A percentile compares a stretch with the other conserved stretches of the same genome.
Evolutionary conservation across 2,797 vertebrate species (phyloP).

Genomic region (Scyliorhinus canicula): DNA sequence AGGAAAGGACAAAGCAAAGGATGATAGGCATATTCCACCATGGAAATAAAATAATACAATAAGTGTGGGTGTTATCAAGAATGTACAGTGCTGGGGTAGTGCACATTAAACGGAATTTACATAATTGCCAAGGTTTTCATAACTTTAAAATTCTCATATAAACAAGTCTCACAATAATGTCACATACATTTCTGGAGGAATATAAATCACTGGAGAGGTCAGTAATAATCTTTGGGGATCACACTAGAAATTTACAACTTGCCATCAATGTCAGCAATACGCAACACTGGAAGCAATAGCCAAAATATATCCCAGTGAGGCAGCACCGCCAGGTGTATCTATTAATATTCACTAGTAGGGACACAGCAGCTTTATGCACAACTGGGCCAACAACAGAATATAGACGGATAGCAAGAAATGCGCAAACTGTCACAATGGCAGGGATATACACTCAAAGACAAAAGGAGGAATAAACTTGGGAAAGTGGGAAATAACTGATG

Average conservation of each 20-base stretch:
- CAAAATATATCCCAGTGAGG: background rate
- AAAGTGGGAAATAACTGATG: background rate
- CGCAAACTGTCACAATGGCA: background rate
- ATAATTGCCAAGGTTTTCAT: background rate
- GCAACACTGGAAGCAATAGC: background rate
- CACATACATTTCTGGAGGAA: background rate
- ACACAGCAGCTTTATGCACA: background rate
- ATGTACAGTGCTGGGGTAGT: background rate
- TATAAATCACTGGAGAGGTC: background rate
- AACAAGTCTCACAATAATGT: background rate
- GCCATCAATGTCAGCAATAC: background rate
- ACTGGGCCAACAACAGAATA: background rate
- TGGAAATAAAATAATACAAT: background rate
- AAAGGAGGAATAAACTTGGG: background rate
- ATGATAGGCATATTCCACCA: background rate
- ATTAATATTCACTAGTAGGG: background rate
- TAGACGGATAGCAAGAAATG: background rate
- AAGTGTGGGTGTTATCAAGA: background rate
- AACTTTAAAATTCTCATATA: background rate
- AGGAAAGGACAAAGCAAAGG: background rate
- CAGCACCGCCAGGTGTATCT: background rate
- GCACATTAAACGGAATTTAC: background rate
- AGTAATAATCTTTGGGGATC: background rate
- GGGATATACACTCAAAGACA: background rate
- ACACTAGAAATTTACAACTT: background rate